Percentiles rank a stretch among this genome's conserved stretches.
Evolutionary conservation across 2,888 invertebrate genomes (phyloP).

Genomic region (Microctonus hyperodae): DNA sequence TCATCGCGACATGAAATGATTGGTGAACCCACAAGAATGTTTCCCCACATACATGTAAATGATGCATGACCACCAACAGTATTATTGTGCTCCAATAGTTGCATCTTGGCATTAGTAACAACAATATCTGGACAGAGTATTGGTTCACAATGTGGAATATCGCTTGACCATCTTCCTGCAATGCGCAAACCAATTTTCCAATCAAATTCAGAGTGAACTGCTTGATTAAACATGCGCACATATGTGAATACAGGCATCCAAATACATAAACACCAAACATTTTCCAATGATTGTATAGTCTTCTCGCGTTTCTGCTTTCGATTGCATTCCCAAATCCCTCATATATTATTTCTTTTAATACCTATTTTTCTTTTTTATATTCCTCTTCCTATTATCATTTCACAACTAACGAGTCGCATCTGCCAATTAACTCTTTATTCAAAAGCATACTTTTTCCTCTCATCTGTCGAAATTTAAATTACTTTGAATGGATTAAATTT

Average conservation of each 20-base stretch:
- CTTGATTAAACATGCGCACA: not conserved
- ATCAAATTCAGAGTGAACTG: not conserved
- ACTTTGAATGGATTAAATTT: no score
- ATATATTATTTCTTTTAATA: slow-evolving; percentile 22
- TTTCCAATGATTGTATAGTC: no score
- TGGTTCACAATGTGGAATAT: slow-evolving; percentile 76
- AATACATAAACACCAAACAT: no score
- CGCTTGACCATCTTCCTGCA: slow-evolving; percentile 79
- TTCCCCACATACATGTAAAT: slow-evolving; percentile 87
- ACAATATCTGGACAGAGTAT: slow-evolving; percentile 80
- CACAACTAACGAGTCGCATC: slow-evolving; percentile 23
- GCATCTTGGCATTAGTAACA: slow-evolving; percentile 74
- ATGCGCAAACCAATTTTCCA: slow-evolving; percentile 34
- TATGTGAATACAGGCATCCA: slow-evolving; percentile 8
- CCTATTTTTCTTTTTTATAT: not conserved
- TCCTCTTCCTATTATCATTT: slow-evolving; percentile 18
- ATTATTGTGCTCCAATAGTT: slow-evolving; percentile 80
- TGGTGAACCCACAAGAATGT: slow-evolving; percentile 77
- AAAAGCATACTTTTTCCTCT: not conserved
- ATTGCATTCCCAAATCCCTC: not conserved
- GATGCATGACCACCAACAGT: slow-evolving; percentile 82
- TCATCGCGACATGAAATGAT: slow-evolving; percentile 81
- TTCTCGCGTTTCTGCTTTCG: no score
- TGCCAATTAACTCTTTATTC: slow-evolving; percentile 21
- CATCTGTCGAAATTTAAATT: no score